Conservation (phyloP, 2,797 vertebrate species). For the Cryptoblepharus egeriae region DNA sequence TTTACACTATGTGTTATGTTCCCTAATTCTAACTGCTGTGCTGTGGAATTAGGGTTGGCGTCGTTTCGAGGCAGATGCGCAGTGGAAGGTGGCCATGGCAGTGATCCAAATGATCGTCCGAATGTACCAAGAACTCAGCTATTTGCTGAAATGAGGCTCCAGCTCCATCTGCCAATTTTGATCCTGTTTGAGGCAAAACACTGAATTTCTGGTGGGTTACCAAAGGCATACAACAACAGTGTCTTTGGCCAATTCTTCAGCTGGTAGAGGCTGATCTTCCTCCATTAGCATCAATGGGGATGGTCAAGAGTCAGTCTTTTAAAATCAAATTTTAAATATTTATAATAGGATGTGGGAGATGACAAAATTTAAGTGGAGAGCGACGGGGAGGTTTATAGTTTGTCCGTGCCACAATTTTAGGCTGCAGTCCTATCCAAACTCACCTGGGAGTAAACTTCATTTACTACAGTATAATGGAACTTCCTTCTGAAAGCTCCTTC, state of each 20-base stretch:
- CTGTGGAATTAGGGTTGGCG: conserved; percentile 15
- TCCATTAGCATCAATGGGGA: background rate
- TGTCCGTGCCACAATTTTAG: no score
- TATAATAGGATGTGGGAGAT: no score
- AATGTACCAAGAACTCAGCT: conserved; percentile 37
- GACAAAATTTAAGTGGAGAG: no score
- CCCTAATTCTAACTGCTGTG: background rate
- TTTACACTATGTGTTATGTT: background rate
- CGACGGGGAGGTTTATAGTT: no score
- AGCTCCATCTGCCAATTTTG: conserved; percentile 30
- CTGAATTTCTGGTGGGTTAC: background rate
- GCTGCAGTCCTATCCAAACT: no score
- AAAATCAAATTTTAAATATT: background rate
- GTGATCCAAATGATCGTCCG: conserved; percentile 5
- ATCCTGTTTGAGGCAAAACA: background rate
- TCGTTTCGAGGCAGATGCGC: background rate
- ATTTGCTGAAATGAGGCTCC: conserved; percentile 29
- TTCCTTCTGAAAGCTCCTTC: no score
- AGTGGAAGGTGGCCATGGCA: background rate
- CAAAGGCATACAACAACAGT: background rate
- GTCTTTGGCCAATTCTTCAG: background rate
- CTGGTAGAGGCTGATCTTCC: background rate
- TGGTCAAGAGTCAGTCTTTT: background rate
- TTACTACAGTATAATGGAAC: no score
- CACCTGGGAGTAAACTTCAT: no score